These are phyloP conservation scores for Gopherus evgoodei DNA, from an alignment of 2,113 vertebrate genomes.

Conservation along the genomic window DNA sequence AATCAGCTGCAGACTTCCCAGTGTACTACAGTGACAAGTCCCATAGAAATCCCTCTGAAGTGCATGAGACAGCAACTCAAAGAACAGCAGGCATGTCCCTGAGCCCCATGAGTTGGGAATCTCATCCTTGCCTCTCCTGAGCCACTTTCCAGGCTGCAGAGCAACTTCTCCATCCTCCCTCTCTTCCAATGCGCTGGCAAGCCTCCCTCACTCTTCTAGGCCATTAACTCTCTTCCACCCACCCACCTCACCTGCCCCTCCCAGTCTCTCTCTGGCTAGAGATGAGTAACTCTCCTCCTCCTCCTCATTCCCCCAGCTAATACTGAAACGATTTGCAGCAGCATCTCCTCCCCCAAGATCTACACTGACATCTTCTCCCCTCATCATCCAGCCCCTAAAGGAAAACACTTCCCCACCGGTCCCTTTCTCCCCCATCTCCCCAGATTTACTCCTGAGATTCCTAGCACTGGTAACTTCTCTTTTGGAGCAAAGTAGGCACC, in stretches of 20 bases:
- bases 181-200: conserved; percentile 36
- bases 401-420: neutral
- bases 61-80: conserved; percentile 25
- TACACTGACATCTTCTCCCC: neutral
- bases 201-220: conserved; percentile 63
- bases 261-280: conserved; percentile 47
- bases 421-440: neutral
- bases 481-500: neutral
- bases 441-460: neutral
- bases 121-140: neutral
- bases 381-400: neutral
- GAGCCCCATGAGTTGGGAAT: conserved; percentile 27
- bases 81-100: neutral
- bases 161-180: conserved; percentile 6
- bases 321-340: fast-evolving
- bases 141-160: conserved; percentile 47
- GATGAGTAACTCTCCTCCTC: conserved; percentile 39
- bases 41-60: conserved; percentile 38
- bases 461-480: neutral
- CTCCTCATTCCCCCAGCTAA: conserved; percentile 23
- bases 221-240: conserved; percentile 67
- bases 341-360: neutral
- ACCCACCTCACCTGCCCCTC: conserved; percentile 38
- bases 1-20: neutral
- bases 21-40: conserved; percentile 53